Evolutionary conservation across 2,113 vertebrate species (phyloP).

Genomic region (Chaetura pelagica): DNA sequence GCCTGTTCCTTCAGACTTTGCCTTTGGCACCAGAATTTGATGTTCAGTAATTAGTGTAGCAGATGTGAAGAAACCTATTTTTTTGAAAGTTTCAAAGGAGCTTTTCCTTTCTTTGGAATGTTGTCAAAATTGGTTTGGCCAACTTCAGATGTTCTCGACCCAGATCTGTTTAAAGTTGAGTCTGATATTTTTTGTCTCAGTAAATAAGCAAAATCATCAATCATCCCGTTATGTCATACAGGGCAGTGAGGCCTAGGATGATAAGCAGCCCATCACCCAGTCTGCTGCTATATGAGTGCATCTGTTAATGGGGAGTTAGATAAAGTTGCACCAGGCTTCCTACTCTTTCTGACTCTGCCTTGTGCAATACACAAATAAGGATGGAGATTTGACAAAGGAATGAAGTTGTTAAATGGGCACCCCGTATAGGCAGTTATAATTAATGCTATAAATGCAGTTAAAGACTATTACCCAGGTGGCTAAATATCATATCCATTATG

Average conservation of each 20-base stretch:
- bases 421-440: neutral
- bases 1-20: neutral
- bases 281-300: neutral
- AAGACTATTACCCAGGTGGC: neutral
- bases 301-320: neutral
- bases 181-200: neutral
- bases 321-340: neutral
- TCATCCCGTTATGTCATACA: neutral
- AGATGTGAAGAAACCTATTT: neutral
- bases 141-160: neutral
- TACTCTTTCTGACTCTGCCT: neutral
- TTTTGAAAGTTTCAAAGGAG: neutral
- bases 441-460: neutral
- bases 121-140: neutral
- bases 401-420: neutral
- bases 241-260: neutral
- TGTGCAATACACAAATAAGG: neutral
- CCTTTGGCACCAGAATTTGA: neutral
- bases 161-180: neutral
- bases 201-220: neutral
- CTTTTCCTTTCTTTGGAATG: slow-evolving; percentile 24
- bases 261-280: neutral
- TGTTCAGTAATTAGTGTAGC: neutral
- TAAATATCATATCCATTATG: neutral
- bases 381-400: neutral